These are phyloP conservation scores for Hydropsyche betteni DNA, from an alignment of 2,888 invertebrate genomes.

Conservation along the genomic window DNA sequence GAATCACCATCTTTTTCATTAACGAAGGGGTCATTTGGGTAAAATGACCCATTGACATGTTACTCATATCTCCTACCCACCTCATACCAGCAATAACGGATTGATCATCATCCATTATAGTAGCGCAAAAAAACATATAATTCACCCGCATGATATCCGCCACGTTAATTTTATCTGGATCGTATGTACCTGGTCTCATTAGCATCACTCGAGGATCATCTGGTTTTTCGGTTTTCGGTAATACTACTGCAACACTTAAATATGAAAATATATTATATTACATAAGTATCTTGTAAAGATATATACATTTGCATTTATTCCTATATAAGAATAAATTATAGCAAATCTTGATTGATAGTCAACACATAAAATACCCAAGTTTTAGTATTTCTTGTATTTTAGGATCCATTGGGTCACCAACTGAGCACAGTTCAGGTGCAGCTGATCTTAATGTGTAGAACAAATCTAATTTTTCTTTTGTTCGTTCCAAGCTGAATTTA, in stretches of 20 bases:
- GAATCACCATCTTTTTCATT: constrained; percentile 64
- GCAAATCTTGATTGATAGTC: not conserved
- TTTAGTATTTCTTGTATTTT: constrained; percentile 55
- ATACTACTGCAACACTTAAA: constrained; percentile 58
- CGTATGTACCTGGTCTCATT: constrained; percentile 63
- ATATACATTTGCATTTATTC: not conserved
- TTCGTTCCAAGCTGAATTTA: constrained; percentile 71
- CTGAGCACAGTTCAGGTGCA: constrained; percentile 62
- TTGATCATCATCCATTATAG: constrained; percentile 66
- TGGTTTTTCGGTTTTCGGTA: constrained; percentile 57
- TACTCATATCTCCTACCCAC: constrained; percentile 64
- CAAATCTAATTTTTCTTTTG: constrained; percentile 71
- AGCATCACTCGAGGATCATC: constrained; percentile 63
- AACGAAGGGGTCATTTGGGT: constrained; percentile 64
- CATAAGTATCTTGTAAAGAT: no score
- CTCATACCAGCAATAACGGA: constrained; percentile 58
- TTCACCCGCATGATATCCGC: constrained; percentile 56
- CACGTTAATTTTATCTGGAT: constrained; percentile 59
- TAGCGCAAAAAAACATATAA: constrained; percentile 58
- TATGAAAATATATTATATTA: not conserved
- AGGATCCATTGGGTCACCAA: constrained; percentile 57
- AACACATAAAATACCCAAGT: constrained; percentile 57
- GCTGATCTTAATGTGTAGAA: constrained; percentile 66
- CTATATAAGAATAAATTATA: not conserved
- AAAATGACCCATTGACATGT: constrained; percentile 63